Conservation (phyloP, 2,888 invertebrate species). For the Saturnia japonica region DNA sequence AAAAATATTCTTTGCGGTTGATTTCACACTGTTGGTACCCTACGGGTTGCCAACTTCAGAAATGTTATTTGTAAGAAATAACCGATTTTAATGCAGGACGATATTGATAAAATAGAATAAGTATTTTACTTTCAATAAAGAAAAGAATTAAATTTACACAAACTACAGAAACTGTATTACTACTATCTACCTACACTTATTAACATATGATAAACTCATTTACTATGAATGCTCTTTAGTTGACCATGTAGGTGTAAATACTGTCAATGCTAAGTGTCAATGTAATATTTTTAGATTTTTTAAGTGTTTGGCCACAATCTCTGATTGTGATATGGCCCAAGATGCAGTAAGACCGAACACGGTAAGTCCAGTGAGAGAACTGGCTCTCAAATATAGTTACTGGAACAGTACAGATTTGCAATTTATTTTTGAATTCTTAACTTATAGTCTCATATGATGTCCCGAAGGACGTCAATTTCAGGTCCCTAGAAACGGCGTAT, state of each 20-base stretch:
- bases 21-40: neutral
- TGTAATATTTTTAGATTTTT: neutral
- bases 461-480: neutral
- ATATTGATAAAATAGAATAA: neutral
- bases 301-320: too few species aligned
- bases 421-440: too few species aligned
- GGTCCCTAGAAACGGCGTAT: neutral
- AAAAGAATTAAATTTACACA: neutral
- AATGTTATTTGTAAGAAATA: neutral
- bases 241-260: too few species aligned
- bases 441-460: neutral
- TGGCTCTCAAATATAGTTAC: too few species aligned
- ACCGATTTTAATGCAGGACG: neutral
- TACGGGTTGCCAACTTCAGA: neutral
- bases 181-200: too few species aligned
- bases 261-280: neutral
- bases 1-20: constrained; percentile 11
- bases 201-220: too few species aligned
- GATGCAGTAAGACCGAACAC: too few species aligned
- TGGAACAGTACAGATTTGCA: too few species aligned
- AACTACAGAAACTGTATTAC: neutral
- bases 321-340: too few species aligned
- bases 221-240: too few species aligned
- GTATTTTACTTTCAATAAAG: neutral
- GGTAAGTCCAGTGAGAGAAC: too few species aligned